Evolutionary conservation across 1,140 invertebrate species (phyloP).

Genomic region (Nautilus pompilius): DNA sequence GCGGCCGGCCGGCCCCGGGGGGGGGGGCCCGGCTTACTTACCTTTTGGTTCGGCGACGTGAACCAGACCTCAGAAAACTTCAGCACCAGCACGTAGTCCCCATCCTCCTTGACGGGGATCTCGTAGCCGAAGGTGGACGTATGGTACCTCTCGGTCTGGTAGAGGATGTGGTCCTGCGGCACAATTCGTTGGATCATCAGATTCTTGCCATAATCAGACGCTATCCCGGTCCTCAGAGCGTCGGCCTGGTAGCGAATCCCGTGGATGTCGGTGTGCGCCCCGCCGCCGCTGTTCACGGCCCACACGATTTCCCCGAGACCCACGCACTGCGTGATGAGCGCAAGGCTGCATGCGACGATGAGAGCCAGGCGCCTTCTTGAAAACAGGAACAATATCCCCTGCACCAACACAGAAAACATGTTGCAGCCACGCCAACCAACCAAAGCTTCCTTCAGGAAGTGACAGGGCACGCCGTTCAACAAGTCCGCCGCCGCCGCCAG

Average conservation of each 20-base stretch:
- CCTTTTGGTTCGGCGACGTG: constrained; percentile 53
- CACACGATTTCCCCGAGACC: constrained; percentile 48
- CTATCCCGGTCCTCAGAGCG: constrained; percentile 33
- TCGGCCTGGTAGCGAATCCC: constrained; percentile 51
- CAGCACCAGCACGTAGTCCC: constrained; percentile 54
- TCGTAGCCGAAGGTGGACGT: constrained; percentile 52
- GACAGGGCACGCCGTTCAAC: too few species aligned
- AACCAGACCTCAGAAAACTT: constrained; percentile 58
- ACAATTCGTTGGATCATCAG: constrained; percentile 49
- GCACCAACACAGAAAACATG: too few species aligned
- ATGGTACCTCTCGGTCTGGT: constrained; percentile 56
- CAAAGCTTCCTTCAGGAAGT: too few species aligned
- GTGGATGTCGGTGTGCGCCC: constrained; percentile 49
- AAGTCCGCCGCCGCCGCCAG: too few species aligned
- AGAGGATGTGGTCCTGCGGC: constrained; percentile 53
- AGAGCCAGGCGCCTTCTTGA: too few species aligned
- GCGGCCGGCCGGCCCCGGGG: too few species aligned
- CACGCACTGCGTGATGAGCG: constrained; percentile 10
- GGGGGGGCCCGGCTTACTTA: too few species aligned
- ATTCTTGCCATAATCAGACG: constrained; percentile 54
- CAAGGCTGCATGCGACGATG: too few species aligned
- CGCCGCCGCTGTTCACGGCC: constrained; percentile 54
- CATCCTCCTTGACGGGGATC: constrained; percentile 48
- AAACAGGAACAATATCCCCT: too few species aligned
- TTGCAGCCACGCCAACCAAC: too few species aligned